These are phyloP conservation scores for Spinus pinus DNA, from an alignment of 2,797 vertebrate genomes.

Conservation along the genomic window DNA sequence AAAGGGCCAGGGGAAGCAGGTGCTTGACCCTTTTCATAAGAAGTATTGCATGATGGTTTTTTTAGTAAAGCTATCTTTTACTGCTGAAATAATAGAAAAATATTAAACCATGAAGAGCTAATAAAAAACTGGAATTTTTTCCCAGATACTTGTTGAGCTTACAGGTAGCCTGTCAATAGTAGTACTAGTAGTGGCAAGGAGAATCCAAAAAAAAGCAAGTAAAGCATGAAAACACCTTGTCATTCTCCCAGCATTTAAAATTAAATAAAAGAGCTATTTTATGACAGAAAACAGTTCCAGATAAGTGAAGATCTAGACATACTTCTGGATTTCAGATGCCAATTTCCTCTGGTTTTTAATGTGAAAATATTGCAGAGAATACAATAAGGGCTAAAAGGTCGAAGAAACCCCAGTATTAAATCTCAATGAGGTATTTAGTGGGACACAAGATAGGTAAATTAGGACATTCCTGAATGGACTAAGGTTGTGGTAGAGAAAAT, in stretches of 20 bases:
- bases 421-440: background rate
- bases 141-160: background rate
- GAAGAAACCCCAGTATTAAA: background rate
- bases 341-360: background rate
- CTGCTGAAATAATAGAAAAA: background rate
- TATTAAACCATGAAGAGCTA: background rate
- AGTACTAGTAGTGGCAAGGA: background rate
- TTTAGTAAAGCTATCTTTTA: background rate
- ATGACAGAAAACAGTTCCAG: background rate
- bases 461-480: background rate
- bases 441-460: background rate
- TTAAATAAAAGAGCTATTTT: background rate
- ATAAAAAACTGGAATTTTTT: background rate
- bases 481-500: background rate
- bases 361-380: background rate
- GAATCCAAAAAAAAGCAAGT: background rate
- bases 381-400: background rate
- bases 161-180: background rate
- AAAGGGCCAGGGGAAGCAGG: background rate
- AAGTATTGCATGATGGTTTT: background rate
- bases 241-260: background rate
- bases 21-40: background rate
- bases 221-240: background rate
- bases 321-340: background rate
- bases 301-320: background rate